Percentiles rank a stretch among this genome's conserved stretches.
phyloP scores from a whole-genome alignment of 2,113 vertebrate species.

The Eulacestoma nigropectus region DNA sequence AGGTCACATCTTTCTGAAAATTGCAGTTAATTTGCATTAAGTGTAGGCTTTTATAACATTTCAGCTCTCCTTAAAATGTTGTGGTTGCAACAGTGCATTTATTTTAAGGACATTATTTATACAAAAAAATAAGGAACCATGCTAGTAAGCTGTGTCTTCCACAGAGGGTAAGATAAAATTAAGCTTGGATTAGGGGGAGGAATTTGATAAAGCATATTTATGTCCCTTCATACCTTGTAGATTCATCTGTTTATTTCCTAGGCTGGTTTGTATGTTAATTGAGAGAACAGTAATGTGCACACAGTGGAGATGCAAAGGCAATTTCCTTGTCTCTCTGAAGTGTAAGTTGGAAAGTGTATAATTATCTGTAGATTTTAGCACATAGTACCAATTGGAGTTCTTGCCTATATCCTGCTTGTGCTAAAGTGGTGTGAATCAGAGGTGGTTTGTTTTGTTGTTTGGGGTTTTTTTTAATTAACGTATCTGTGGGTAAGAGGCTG shows the following conservation, averaged over 20 bases:
- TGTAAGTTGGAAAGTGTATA: neutral
- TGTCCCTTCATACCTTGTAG: neutral
- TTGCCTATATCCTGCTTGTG: neutral
- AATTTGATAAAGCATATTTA: neutral
- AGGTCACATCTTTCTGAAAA: neutral
- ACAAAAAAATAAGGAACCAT: neutral
- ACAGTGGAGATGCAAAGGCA: neutral
- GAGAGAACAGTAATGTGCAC: neutral
- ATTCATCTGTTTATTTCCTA: neutral
- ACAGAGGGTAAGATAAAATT: neutral
- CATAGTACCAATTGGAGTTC: accelerated
- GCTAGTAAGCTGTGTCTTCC: neutral
- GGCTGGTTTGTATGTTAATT: neutral
- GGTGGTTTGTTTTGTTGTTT: neutral
- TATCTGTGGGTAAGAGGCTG: neutral
- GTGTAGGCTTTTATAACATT: neutral
- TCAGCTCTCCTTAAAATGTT: neutral
- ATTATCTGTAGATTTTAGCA: neutral
- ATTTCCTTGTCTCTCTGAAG: neutral
- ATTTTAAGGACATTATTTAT: neutral
- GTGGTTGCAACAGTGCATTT: neutral
- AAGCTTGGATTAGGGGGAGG: neutral
- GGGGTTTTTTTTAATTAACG: neutral
- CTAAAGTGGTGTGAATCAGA: neutral
- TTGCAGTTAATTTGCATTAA: neutral